A percentile compares a stretch with the other conserved stretches of the same genome.
Evolutionary conservation across 2,797 vertebrate genomes (phyloP).

Genomic region (Pagetopsis macropterus): DNA sequence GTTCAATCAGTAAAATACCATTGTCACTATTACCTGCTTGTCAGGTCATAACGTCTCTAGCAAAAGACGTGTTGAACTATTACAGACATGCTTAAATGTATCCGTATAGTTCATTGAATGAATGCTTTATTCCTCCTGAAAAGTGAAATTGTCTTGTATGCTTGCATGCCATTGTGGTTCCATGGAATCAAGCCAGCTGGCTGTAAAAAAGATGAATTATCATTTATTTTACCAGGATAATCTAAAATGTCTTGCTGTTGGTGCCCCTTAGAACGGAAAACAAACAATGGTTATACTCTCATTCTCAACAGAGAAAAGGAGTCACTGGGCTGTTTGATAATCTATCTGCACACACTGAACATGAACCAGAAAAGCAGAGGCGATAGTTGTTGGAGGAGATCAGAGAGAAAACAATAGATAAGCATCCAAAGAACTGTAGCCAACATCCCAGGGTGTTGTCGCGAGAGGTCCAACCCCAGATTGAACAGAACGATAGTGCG

Average conservation of each 20-base stretch:
- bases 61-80: no score
- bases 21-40: neutral
- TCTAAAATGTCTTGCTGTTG: neutral
- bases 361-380: neutral
- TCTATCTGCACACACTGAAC: neutral
- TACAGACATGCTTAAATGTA: neutral
- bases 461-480: conserved; percentile 5
- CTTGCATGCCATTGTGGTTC: conserved; percentile 10
- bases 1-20: neutral
- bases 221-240: neutral
- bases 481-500: neutral
- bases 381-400: conserved; percentile 2
- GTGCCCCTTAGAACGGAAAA: neutral
- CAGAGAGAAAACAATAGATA: conserved; percentile 5
- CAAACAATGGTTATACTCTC: neutral
- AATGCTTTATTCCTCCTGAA: conserved; percentile 1
- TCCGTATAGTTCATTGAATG: neutral
- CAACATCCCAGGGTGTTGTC: neutral
- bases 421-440: neutral
- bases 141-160: neutral
- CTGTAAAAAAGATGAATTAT: neutral
- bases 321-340: conserved; percentile 6
- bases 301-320: neutral
- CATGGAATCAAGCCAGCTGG: neutral
- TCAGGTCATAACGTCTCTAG: neutral